Conservation (phyloP, 2,113 vertebrate species). For the Boulengeromyrus knoepffleri region DNA sequence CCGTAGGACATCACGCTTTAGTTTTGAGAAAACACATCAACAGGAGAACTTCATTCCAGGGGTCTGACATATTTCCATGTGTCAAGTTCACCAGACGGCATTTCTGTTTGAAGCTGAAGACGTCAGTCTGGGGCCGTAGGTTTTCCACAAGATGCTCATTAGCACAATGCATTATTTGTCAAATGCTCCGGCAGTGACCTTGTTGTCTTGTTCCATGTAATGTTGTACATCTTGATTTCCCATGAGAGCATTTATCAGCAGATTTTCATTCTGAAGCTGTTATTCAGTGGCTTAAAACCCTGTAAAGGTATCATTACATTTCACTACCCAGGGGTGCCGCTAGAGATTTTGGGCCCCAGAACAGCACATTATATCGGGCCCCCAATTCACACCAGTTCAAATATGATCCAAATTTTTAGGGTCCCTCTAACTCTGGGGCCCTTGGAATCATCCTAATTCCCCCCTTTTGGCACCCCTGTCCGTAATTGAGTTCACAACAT, state of each 20-base stretch:
- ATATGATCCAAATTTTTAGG: not conserved
- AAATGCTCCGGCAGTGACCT: not conserved
- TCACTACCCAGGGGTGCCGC: not conserved
- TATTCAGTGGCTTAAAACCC: not conserved
- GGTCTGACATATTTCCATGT: not conserved
- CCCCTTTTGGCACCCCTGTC: not conserved
- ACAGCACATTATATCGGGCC: not conserved
- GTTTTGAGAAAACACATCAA: not conserved
- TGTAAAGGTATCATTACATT: not conserved
- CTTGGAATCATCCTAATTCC: not conserved
- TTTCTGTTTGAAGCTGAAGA: not conserved
- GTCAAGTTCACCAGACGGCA: not conserved
- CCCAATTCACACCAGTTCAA: not conserved
- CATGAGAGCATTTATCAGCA: not conserved
- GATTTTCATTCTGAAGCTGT: not conserved
- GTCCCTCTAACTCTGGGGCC: not conserved
- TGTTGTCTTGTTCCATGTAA: not conserved
- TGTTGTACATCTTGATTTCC: not conserved
- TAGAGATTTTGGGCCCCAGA: not conserved
- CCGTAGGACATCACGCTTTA: not conserved
- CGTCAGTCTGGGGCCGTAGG: not conserved
- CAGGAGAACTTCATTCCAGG: not conserved
- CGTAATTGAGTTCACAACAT: not conserved
- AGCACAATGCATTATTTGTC: not conserved
- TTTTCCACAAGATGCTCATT: conserved; percentile 6